These are phyloP conservation scores for Melanotaenia duboulayi DNA, from an alignment of 2,113 vertebrate genomes.

Conservation along the genomic window DNA sequence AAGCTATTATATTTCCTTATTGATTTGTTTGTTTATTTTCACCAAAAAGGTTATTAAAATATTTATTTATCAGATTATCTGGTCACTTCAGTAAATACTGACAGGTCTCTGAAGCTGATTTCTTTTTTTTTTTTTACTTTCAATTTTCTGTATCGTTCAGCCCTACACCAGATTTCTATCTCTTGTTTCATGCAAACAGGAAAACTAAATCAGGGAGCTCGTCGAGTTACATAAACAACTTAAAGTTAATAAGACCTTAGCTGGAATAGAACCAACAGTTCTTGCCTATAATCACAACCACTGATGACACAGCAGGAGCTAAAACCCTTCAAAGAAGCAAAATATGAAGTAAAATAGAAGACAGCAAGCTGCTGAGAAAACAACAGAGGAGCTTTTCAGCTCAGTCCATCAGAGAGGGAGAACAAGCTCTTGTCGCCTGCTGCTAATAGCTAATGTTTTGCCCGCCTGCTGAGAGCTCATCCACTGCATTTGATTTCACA, in stretches of 20 bases:
- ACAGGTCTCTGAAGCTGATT: no score
- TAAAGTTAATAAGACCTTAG: conserved; percentile 28
- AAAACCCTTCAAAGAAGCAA: conserved; percentile 7
- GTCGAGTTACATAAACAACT: conserved; percentile 34
- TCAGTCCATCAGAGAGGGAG: conserved; percentile 9
- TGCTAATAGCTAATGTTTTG: conserved; percentile 53
- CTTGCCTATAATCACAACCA: background rate
- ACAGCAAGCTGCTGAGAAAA: conserved; percentile 1
- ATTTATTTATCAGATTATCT: no score
- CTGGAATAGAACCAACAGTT: background rate
- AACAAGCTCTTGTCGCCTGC: conserved; percentile 28
- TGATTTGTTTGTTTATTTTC: no score
- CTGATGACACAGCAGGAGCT: conserved; percentile 17
- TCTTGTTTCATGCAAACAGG: conserved; percentile 43
- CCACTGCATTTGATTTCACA: conserved; percentile 58
- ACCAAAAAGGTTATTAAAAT: no score
- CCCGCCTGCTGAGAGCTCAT: conserved; percentile 47
- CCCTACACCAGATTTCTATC: no score
- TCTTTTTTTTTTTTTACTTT: no score
- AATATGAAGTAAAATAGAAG: conserved; percentile 18
- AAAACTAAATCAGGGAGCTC: conserved; percentile 26
- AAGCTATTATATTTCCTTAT: no score
- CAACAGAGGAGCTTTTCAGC: conserved; percentile 5
- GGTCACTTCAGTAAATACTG: no score
- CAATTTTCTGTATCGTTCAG: no score